Base-by-base conservation (phyloP, 92 coral and sea anemone genomes). In the Nematostella vectensis region DNA sequence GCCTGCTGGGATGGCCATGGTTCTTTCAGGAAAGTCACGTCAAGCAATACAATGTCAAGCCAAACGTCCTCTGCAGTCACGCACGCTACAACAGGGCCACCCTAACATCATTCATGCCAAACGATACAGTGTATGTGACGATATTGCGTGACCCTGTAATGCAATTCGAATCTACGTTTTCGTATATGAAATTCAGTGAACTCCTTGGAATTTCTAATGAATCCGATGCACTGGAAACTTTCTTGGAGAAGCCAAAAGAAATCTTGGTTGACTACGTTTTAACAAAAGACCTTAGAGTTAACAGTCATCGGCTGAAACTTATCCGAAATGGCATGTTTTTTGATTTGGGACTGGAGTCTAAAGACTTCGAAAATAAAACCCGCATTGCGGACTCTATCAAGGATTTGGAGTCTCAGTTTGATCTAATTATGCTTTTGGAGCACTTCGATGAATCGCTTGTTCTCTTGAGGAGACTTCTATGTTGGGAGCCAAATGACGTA, bases 1-100 rank as follows among this genome's bases (percentile, higher is more conserved):
- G 74, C 55, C 76, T 89, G n/a, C 75, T 89, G 9, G 95, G 88
- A 4, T 89, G 97, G 97, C 97, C 97, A 1, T 85, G 95, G 97
- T 66, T 70, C 26, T 79, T 89, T 40, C 71, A 74, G 4, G 57
- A 59, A 11, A 71, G 67, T 49, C 72, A 72, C 74, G 76, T 74
- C 62, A 59, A 61, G 13, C 70, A 52, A 6, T 61, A 70, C 45
- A 57, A 65, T n/a, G 54, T 67, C 22, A 66, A 57, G 20, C 88
- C 85, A 45, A 89, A 89, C 55, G 80, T 89, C 23, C 83, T 89
- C 15, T 71, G 86, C 72, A 81, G 85, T 58, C 96, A 89, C 59
- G 81, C 86, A 6, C 71, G 96, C 42, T 89, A 80, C 65, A 82
- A 89, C 70, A 69, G 89, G 19, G 71, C 73, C 1, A 74, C 68